Evolutionary conservation across 2,113 vertebrate species (phyloP), one percentile per base, ranked within the genome.

Genomic region (Cavia aperea): DNA sequence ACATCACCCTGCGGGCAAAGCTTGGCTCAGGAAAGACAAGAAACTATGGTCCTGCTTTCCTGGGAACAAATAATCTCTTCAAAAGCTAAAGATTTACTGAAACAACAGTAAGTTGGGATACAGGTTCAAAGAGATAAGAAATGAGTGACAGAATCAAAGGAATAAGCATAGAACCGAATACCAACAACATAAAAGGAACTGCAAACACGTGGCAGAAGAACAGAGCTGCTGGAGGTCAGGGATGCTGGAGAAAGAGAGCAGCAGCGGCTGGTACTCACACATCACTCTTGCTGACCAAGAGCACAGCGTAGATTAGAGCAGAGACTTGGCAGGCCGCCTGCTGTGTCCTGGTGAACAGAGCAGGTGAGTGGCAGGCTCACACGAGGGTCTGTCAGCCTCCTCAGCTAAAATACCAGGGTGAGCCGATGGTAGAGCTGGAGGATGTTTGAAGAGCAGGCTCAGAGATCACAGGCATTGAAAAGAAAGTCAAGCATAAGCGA

Each of bases 111-210:
- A 24, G 5, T 66, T 92, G 56, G 29, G 62, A 73, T 60, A 49
- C 39, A 93, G 21, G 1, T 78, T 89, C 19, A 91, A 49, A 88
- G 90, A 86, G 70, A 6, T 75, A 92, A 83, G 26, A 93, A 82
- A 75, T 66, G 51, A 93, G 26, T 66, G 56, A 84, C 63, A 79
- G 68, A 79, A 89, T 73, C 33, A 81, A 36, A 9, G 66, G 68
- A 92, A 73, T 82, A 87, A n/a, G 43, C 63, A 62, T 46, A 81
- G 70, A 84, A 87, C 82, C 49, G 51, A 92, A 68, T 33, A 66
- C 26, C 9, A 12, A 11, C 68, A 86, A 19, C 4, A 33, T 16
- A 60, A 51, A 62, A 62, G 72, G 33, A 89, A 51, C 18, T n/a
- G 77, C 43, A 81, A 9, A 77, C 24, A 46, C 66, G 15, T 36